Evolutionary conservation across 1,140 invertebrate species (phyloP).

Genomic region (Drosophila sp.): DNA sequence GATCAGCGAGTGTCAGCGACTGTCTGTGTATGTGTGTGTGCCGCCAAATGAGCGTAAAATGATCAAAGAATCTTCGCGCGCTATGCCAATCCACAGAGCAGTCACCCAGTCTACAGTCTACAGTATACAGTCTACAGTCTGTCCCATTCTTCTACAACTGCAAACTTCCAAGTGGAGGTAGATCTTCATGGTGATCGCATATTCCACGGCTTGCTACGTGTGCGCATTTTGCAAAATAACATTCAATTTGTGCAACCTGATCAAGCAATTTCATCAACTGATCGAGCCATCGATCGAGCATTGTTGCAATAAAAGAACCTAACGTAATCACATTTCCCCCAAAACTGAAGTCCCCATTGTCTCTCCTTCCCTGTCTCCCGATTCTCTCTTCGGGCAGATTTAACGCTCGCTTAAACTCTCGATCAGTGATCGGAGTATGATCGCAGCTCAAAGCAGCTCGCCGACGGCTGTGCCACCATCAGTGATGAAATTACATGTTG

Average conservation of each 20-base stretch:
- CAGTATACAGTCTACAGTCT: slow-evolving; percentile 28
- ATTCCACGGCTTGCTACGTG: slow-evolving; percentile 74
- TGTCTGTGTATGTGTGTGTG: slow-evolving; percentile 43
- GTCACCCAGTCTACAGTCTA: slow-evolving; percentile 20
- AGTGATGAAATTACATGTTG: slow-evolving; percentile 73
- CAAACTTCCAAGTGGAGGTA: background rate
- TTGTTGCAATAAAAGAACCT: slow-evolving; percentile 48
- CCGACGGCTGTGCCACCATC: slow-evolving; percentile 57
- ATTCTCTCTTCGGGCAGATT: slow-evolving; percentile 35
- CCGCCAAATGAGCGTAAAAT: slow-evolving; percentile 79
- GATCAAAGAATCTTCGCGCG: slow-evolving; percentile 84
- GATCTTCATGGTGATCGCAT: slow-evolving; percentile 36
- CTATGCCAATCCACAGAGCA: slow-evolving; percentile 50
- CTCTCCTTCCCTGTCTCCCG: background rate
- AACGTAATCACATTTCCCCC: slow-evolving; percentile 64
- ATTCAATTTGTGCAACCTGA: slow-evolving; percentile 84
- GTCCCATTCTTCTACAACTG: slow-evolving; percentile 21
- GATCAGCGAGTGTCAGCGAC: slow-evolving; percentile 76
- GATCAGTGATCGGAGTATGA: slow-evolving; percentile 30
- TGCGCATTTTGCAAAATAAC: slow-evolving; percentile 81
- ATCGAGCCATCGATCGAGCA: slow-evolving; percentile 54
- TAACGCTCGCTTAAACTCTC: slow-evolving; percentile 75
- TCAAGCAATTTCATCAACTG: slow-evolving; percentile 69
- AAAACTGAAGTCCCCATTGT: slow-evolving; percentile 18
- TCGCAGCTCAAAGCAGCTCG: slow-evolving; percentile 61